These are phyloP conservation scores for Megaleporinus macrocephalus DNA, from an alignment of 2,113 vertebrate species.

Conservation along the genomic window DNA sequence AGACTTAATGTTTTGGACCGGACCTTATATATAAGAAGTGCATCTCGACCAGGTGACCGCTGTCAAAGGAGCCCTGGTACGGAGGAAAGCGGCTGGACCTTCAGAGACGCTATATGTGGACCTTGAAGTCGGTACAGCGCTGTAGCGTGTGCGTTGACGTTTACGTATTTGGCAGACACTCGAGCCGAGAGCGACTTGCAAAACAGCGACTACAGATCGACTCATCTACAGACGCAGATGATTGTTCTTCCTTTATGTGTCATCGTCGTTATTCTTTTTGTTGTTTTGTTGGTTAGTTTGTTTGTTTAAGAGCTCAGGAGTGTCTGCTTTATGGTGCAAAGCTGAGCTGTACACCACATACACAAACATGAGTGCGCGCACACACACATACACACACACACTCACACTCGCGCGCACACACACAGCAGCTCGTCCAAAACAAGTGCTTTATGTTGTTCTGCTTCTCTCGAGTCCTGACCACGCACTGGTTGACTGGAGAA, in stretches of 20 bases:
- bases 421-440: conserved; percentile 44
- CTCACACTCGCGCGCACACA: no score
- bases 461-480: conserved; percentile 14
- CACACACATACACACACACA: conserved; percentile 30
- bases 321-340: conserved; percentile 34
- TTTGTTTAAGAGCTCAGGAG: conserved; percentile 60
- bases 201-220: background rate
- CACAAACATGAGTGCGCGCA: conserved; percentile 60
- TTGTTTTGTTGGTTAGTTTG: no score
- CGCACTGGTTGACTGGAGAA: conserved; percentile 12
- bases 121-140: conserved; percentile 33
- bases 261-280: background rate
- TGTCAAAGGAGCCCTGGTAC: conserved; percentile 11
- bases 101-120: conserved; percentile 12
- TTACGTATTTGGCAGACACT: conserved; percentile 23
- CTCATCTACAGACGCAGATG: conserved; percentile 10
- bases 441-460: conserved; percentile 70
- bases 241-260: conserved; percentile 14
- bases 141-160: background rate
- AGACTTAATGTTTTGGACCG: conserved; percentile 18
- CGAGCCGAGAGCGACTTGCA: background rate
- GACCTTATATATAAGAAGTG: conserved; percentile 36
- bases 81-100: conserved; percentile 35
- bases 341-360: conserved; percentile 46
- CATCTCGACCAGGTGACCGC: conserved; percentile 22